A percentile compares a stretch with the other conserved stretches of the same genome.
These are phyloP conservation scores for Aplocera efformata DNA, from an alignment of 2,888 invertebrate species.

Conservation along the genomic window DNA sequence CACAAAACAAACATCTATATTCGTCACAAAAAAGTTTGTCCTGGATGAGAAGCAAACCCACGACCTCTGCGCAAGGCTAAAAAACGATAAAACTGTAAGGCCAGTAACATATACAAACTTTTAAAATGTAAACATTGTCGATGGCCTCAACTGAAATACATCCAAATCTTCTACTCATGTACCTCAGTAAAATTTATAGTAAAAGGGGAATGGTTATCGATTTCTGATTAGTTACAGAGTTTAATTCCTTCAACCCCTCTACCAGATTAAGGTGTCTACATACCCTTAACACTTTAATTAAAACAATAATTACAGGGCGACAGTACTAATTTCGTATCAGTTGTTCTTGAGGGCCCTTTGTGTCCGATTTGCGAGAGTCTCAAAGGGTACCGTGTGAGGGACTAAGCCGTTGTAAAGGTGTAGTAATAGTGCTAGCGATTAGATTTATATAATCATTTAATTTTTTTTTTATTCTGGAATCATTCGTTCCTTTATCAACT, in stretches of 20 bases:
- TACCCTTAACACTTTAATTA: conserved; percentile 31
- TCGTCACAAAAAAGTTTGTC: too few species aligned
- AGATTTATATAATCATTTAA: too few species aligned
- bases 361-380: conserved; percentile 48
- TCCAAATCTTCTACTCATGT: too few species aligned
- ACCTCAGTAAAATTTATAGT: neutral
- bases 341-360: conserved; percentile 61
- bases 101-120: too few species aligned
- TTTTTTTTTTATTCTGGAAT: too few species aligned
- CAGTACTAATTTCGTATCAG: conserved; percentile 57
- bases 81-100: too few species aligned
- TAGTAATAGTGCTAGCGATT: neutral
- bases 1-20: too few species aligned
- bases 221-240: conserved; percentile 13
- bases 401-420: conserved; percentile 25
- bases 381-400: conserved; percentile 49
- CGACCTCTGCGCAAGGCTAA: too few species aligned
- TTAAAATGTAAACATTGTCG: too few species aligned
- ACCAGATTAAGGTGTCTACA: conserved; percentile 21
- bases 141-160: too few species aligned
- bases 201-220: conserved; percentile 3
- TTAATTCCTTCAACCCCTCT: conserved; percentile 12
- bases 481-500: too few species aligned
- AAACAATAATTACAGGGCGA: conserved; percentile 36
- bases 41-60: too few species aligned